Percentiles rank a stretch among this genome's conserved stretches.
Evolutionary conservation across 2,888 invertebrate species (phyloP).

Genomic region (Melitaea athalia): DNA sequence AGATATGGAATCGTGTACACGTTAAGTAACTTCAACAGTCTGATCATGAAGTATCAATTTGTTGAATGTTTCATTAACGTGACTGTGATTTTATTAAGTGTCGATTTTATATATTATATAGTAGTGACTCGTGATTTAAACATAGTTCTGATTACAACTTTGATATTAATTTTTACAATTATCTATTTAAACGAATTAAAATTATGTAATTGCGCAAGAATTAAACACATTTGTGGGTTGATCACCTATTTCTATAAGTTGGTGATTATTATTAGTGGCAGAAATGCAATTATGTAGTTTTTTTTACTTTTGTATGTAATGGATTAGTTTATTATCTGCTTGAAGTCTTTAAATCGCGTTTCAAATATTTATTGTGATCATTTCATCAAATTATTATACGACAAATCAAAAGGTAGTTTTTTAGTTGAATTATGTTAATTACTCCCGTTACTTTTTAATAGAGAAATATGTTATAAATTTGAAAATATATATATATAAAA

Average conservation of each 20-base stretch:
- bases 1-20: constrained; percentile 13
- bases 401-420: constrained; percentile 12
- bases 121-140: constrained; percentile 25
- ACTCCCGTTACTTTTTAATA: constrained; percentile 26
- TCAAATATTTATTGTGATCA: constrained; percentile 34
- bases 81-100: not conserved
- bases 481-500: no score
- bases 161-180: constrained; percentile 5
- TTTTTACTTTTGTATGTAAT: not conserved
- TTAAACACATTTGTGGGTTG: not conserved
- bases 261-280: not conserved
- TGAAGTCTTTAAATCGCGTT: constrained; percentile 15
- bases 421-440: constrained; percentile 15
- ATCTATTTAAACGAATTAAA: not conserved
- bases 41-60: constrained; percentile 19
- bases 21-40: constrained; percentile 20
- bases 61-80: constrained; percentile 17
- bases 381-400: constrained; percentile 26
- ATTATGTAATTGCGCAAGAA: no score
- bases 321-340: constrained; percentile 6
- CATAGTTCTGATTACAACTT: constrained; percentile 8
- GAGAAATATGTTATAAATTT: not conserved
- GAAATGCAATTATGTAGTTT: not conserved
- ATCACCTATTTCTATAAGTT: not conserved
- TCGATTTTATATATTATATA: constrained; percentile 15